Conservation (phyloP, 92 coral and sea anemone species). For the Parazoanthus darwini region DNA sequence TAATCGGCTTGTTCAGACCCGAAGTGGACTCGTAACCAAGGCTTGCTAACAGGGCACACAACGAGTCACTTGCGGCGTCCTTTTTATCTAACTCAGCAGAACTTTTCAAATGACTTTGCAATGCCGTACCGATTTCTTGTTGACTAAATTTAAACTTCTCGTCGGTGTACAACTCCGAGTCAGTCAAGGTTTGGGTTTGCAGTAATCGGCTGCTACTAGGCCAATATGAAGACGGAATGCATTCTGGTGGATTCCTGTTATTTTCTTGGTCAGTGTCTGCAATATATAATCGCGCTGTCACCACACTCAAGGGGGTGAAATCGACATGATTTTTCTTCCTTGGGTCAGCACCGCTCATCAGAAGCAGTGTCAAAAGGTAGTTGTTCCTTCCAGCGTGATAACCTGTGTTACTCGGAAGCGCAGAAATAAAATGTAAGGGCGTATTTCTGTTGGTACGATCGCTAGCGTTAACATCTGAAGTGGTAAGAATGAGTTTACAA, state of each 20-base stretch:
- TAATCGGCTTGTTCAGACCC: conserved; percentile 22
- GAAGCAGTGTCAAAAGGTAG: conserved; percentile 22
- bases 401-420: conserved; percentile 53
- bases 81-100: no score
- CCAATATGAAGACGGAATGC: background rate
- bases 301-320: conserved; percentile 50
- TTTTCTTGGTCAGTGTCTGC: background rate
- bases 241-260: no score
- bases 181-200: conserved; percentile 7
- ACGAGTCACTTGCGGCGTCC: background rate
- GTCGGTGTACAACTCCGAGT: background rate
- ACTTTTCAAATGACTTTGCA: background rate
- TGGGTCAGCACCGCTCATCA: conserved; percentile 49
- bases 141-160: background rate
- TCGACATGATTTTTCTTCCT: conserved; percentile 39
- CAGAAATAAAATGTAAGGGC: conserved; percentile 58
- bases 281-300: conserved; percentile 46
- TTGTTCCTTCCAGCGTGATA: conserved; percentile 14
- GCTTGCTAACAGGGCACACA: background rate
- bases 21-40: background rate
- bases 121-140: background rate
- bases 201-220: background rate
- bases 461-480: conserved; percentile 17
- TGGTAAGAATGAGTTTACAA: conserved; percentile 38
- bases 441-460: conserved; percentile 45